phyloP scores from a whole-genome alignment of 2,113 vertebrate genomes.

The Syngnathus scovelli region DNA sequence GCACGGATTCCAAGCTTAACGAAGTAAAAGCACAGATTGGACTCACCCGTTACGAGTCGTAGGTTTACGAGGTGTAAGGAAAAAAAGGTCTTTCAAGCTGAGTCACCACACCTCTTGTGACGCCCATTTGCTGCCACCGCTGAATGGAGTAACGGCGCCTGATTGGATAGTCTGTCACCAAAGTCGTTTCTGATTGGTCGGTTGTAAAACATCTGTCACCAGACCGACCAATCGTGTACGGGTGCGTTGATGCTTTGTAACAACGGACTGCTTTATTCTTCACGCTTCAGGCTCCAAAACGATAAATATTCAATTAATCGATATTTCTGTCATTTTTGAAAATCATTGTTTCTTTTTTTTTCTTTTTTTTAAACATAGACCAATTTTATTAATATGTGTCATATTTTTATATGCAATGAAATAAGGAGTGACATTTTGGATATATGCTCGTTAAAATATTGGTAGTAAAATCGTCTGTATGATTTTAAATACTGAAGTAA shows the following conservation, averaged over 20 bases:
- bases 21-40: not conserved
- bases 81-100: conserved; percentile 52
- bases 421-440: not conserved
- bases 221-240: conserved; percentile 38
- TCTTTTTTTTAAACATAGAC: not conserved
- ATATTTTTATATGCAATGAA: not conserved
- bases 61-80: conserved; percentile 47
- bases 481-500: no score
- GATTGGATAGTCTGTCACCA: conserved; percentile 40
- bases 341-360: not conserved
- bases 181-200: conserved; percentile 31
- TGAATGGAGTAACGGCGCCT: not conserved
- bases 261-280: conserved; percentile 18
- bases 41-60: conserved; percentile 59
- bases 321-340: not conserved
- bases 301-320: not conserved
- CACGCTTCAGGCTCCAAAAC: not conserved
- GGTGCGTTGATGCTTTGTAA: conserved; percentile 55
- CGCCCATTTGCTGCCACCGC: conserved; percentile 22
- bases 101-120: conserved; percentile 64
- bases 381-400: not conserved
- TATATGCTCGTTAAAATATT: not conserved
- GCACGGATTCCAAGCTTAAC: not conserved
- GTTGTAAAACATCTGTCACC: conserved; percentile 11
- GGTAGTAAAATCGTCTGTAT: no score